Evolutionary conservation across 2,797 vertebrate genomes (phyloP), one percentile per base, ranked within the genome.

Genomic region (Bothrops alternatus): DNA sequence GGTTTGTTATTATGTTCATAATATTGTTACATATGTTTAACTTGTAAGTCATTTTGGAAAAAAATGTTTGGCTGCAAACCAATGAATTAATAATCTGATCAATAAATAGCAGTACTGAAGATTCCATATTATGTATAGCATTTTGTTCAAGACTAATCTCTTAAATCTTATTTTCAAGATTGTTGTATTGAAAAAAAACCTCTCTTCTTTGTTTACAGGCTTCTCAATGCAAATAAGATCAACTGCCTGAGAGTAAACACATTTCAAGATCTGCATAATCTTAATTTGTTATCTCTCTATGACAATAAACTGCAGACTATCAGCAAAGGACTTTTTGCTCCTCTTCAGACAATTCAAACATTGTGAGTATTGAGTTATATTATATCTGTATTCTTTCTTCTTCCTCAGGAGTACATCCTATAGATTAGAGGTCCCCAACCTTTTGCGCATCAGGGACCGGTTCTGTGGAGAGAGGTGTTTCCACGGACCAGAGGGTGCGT

Each of bases 221-320:
- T 99, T 94, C 98, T 99, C 96, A 99, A 99, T 14, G 99, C 99
- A 97, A 99, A 99, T 97, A 99, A 99, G 97, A 99, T 99, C 97
- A 99, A 99, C 98, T 99, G 99, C 96, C 96, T 99, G 95, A 98
- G 99, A 92, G 99, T 99, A 92, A 99, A 99, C 98, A 98, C 99
- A 89, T 99, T 99, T 97, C 99, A 99, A 97, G 99, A 99, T 97
- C 98, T 99, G 85, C 99, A 99, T 97, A 99, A 98, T 97, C 99
- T 99, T 96, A 99, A 98, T 96, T 98, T 99, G 95, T 98, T 99
- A 94, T 99, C 99, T 4, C 97, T 99, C 58, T 99, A 99, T 8
- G 99, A 99, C 98, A 99, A 99, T 98, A 99, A 99, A 95, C 98
- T 99, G 88, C 99, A 99, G 95, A 99, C 98, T 65, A 98, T 99